phyloP scores from a whole-genome alignment of 2,797 vertebrate species.

The Cuniculus paca region DNA sequence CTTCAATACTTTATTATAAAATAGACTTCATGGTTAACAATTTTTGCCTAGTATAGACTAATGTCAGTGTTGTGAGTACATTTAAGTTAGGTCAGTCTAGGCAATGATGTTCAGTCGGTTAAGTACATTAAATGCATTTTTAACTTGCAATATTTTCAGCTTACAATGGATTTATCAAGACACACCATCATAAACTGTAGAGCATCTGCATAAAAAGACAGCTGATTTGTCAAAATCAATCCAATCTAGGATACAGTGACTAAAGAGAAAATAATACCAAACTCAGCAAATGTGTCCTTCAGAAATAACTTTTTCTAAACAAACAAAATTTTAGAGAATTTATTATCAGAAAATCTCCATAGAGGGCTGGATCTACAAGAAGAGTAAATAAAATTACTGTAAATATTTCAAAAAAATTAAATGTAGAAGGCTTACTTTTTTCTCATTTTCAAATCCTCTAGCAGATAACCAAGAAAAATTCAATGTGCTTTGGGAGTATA shows the following conservation, averaged over 20 bases:
- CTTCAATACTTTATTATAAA: neutral
- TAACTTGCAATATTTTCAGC: neutral
- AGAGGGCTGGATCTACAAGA: neutral
- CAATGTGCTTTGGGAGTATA: neutral
- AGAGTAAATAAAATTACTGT: neutral
- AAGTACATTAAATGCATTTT: neutral
- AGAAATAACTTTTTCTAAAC: neutral
- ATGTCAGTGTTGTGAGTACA: neutral
- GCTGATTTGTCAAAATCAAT: neutral
- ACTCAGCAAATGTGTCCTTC: neutral
- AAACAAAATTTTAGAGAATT: neutral
- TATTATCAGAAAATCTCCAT: neutral
- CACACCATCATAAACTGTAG: neutral
- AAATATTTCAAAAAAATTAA: constrained; percentile 43
- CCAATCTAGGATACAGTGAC: neutral
- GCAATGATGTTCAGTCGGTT: neutral
- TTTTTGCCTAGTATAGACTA: neutral
- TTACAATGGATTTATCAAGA: neutral
- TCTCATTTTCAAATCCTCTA: neutral
- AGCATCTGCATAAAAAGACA: neutral
- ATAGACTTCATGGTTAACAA: neutral
- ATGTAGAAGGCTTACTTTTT: neutral
- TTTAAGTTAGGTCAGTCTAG: neutral
- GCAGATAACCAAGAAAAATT: neutral
- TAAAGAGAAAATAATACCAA: neutral